phyloP scores from a whole-genome alignment of 2,797 vertebrate species.

The Amniataba percoides region DNA sequence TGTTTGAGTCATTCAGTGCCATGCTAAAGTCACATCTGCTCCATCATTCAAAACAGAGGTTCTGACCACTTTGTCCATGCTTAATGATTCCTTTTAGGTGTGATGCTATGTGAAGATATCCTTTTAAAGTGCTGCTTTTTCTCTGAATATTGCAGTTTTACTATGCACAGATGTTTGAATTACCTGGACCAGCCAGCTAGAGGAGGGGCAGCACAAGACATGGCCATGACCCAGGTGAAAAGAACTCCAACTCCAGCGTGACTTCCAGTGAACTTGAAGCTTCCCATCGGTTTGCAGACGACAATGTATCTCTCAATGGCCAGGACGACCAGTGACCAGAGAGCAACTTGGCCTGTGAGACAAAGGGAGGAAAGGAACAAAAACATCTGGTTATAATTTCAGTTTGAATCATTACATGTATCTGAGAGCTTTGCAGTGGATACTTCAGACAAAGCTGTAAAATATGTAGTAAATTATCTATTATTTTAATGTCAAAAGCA shows the following conservation, averaged over 20 bases:
- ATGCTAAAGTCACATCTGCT: too few species aligned
- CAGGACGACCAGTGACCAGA: slow-evolving; percentile 79
- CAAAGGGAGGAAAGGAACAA: not conserved
- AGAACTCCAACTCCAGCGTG: slow-evolving; percentile 79
- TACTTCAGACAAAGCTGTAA: too few species aligned
- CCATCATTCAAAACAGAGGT: too few species aligned
- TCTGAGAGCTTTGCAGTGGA: not conserved
- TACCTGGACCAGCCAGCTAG: slow-evolving; percentile 87
- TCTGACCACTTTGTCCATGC: too few species aligned
- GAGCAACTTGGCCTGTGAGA: slow-evolving; percentile 63
- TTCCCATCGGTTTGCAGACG: slow-evolving; percentile 87
- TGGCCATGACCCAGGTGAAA: slow-evolving; percentile 85
- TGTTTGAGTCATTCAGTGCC: too few species aligned
- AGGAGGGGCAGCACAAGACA: slow-evolving; percentile 78
- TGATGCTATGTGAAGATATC: not conserved
- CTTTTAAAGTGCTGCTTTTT: not conserved
- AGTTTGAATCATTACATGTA: not conserved
- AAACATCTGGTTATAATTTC: not conserved
- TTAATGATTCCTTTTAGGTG: not conserved
- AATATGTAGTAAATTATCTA: too few species aligned
- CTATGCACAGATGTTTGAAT: not conserved
- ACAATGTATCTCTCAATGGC: slow-evolving; percentile 81
- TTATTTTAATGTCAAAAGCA: too few species aligned
- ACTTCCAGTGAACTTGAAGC: slow-evolving; percentile 81
- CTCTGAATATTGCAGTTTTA: not conserved